These are phyloP conservation scores for Melanerpes aurifrons DNA, from an alignment of 2,113 vertebrate species.

Conservation along the genomic window DNA sequence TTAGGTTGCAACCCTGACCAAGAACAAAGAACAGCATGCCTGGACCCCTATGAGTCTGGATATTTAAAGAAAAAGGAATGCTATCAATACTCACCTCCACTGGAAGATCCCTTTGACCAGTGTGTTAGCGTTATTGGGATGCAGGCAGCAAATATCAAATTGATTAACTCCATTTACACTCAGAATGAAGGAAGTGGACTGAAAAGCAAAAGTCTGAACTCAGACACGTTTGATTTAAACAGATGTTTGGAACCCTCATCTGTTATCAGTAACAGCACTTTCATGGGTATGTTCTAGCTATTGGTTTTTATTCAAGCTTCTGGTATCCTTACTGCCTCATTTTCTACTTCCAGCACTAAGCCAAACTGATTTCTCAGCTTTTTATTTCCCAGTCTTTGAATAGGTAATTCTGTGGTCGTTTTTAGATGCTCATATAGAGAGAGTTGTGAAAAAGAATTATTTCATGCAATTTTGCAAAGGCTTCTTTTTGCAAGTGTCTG, in stretches of 20 bases:
- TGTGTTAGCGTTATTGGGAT: background rate
- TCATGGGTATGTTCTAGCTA: slow-evolving; percentile 85
- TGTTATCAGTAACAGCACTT: slow-evolving; percentile 69
- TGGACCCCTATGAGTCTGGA: slow-evolving; percentile 78
- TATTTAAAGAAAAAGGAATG: slow-evolving; percentile 82
- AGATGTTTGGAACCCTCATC: slow-evolving; percentile 68
- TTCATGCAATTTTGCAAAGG: background rate
- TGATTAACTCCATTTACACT: slow-evolving; percentile 56
- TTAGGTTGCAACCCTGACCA: slow-evolving; percentile 83
- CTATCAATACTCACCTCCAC: slow-evolving; percentile 60
- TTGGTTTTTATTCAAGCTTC: background rate
- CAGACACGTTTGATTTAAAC: slow-evolving; percentile 70
- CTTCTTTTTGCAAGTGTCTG: background rate
- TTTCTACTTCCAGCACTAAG: background rate
- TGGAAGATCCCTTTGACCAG: slow-evolving; percentile 82
- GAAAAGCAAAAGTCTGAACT: slow-evolving; percentile 70
- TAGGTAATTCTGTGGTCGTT: background rate
- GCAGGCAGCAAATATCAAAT: slow-evolving; percentile 50
- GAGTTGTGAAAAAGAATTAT: background rate
- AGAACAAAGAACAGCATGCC: slow-evolving; percentile 76
- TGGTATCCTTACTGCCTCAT: background rate
- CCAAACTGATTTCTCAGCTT: background rate
- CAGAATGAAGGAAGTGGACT: slow-evolving; percentile 70
- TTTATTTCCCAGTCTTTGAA: background rate
- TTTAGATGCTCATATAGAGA: background rate